Evolutionary conservation across 2,797 vertebrate genomes (phyloP).

Genomic region (Gambusia yucatana): DNA sequence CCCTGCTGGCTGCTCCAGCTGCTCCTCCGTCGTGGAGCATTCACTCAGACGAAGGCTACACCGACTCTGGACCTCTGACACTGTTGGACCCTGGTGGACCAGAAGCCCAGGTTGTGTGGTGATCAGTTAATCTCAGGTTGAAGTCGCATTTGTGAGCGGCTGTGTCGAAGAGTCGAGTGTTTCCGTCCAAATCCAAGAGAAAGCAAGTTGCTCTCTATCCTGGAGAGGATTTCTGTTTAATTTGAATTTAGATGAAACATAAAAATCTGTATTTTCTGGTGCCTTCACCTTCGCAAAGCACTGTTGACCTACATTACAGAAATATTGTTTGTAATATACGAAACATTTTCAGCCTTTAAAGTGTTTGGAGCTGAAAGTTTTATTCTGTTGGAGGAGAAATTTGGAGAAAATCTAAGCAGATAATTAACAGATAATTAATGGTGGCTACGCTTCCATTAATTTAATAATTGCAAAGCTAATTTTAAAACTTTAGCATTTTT

Average conservation of each 20-base stretch:
- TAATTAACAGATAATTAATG: not conserved
- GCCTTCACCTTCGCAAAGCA: not conserved
- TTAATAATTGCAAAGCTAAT: too few species aligned
- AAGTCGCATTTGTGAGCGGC: not conserved
- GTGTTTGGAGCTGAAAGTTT: not conserved
- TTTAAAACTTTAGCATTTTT: not conserved
- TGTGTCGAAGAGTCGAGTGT: not conserved
- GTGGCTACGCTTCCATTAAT: too few species aligned
- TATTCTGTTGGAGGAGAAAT: not conserved
- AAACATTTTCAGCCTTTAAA: slow-evolving; percentile 8
- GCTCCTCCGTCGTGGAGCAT: not conserved
- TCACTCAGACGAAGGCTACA: not conserved
- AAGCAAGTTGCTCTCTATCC: not conserved
- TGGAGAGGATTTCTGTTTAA: not conserved
- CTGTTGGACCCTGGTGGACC: not conserved
- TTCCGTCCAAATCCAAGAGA: not conserved
- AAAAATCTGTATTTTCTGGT: not conserved
- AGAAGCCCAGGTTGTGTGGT: not conserved
- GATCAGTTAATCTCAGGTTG: too few species aligned
- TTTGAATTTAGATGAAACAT: not conserved
- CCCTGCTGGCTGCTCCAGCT: not conserved
- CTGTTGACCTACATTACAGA: not conserved
- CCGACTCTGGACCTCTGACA: slow-evolving; percentile 1
- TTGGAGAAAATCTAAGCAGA: not conserved
- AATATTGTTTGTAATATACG: slow-evolving; percentile 1